Conservation (phyloP, 2,797 vertebrate species). For the Gymnodraco acuticeps region DNA sequence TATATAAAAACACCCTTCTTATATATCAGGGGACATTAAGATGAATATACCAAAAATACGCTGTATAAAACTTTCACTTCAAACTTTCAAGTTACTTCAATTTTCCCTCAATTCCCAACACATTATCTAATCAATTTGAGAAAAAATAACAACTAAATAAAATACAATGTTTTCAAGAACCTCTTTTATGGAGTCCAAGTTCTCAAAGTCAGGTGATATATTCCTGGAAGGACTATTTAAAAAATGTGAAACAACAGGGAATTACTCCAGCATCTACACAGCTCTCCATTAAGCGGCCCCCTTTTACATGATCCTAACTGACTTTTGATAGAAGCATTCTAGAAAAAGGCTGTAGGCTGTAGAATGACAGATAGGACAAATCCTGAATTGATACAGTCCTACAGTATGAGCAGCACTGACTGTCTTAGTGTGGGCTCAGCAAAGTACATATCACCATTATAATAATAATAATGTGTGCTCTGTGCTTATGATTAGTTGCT, state of each 20-base stretch:
- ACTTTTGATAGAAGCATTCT: constrained; percentile 3
- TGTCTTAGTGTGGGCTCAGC: constrained; percentile 27
- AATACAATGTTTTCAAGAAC: no score
- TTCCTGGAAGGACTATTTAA: background rate
- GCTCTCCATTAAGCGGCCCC: background rate
- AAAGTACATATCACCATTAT: constrained; percentile 62
- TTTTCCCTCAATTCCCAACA: no score
- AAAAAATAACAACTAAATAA: no score
- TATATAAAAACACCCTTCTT: no score
- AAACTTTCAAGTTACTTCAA: no score
- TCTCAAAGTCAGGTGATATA: background rate
- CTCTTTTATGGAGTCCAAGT: background rate
- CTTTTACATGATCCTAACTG: constrained; percentile 1
- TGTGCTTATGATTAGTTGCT: constrained; percentile 65
- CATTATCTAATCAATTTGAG: background rate
- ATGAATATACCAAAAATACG: no score
- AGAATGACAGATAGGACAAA: background rate
- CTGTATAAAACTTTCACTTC: no score
- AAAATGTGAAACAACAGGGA: background rate
- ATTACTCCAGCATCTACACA: background rate
- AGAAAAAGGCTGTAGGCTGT: background rate
- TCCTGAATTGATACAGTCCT: constrained; percentile 18
- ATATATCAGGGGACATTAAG: no score
- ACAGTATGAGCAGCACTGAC: constrained; percentile 33
- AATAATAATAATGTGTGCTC: constrained; percentile 64